Evolutionary conservation across 2,113 vertebrate species (phyloP).

Genomic region (Chinchilla lanigera): DNA sequence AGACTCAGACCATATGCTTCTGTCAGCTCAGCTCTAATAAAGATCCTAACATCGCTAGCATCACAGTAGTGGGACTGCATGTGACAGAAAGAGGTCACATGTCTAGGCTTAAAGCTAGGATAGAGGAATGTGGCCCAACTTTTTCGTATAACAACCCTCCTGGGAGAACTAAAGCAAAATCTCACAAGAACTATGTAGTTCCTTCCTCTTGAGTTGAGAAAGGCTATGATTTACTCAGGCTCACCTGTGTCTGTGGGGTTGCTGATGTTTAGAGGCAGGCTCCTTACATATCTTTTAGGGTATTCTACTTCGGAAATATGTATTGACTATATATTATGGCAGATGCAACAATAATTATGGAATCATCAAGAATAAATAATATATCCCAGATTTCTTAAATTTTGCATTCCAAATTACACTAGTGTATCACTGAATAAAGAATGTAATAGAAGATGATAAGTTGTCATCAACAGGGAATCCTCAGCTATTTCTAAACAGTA

Average conservation of each 20-base stretch:
- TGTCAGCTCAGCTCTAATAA: background rate
- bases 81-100: background rate
- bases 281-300: background rate
- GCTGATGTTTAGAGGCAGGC: background rate
- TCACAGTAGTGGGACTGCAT: background rate
- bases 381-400: background rate
- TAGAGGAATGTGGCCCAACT: background rate
- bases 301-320: background rate
- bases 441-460: background rate
- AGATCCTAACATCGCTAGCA: background rate
- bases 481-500: background rate
- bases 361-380: background rate
- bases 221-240: background rate
- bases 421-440: background rate
- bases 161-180: background rate
- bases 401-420: background rate
- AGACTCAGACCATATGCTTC: background rate
- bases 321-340: background rate
- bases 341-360: background rate
- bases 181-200: background rate
- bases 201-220: background rate
- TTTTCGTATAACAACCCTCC: background rate
- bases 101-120: background rate
- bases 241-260: background rate
- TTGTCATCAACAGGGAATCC: too few relatives aligned